Percentiles rank a stretch among this genome's conserved stretches.
phyloP scores from a whole-genome alignment of 2,888 invertebrate species.

The Drosophila atripex region DNA sequence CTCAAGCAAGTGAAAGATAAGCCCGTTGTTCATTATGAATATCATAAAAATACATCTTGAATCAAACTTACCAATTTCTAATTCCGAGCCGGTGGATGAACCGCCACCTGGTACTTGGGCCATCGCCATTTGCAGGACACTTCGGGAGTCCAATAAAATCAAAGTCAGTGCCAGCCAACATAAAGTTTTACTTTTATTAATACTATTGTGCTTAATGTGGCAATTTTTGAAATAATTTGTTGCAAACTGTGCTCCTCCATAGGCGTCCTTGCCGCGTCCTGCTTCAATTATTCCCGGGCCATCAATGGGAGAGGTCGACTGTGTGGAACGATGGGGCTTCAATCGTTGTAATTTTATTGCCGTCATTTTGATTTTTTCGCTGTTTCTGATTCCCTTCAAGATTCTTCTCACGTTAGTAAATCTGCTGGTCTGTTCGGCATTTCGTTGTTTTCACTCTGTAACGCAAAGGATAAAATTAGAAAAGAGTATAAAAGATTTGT shows the following conservation, averaged over 20 bases:
- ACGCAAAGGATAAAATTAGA: conserved; percentile 47
- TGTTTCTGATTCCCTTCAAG: conserved; percentile 18
- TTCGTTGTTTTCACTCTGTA: conserved; percentile 41
- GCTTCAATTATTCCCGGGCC: conserved; percentile 33
- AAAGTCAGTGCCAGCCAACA: conserved; percentile 81
- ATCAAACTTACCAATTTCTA: conserved; percentile 79
- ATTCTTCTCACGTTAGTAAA: conserved; percentile 35
- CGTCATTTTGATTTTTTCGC: conserved; percentile 64
- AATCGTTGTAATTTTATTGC: conserved; percentile 70
- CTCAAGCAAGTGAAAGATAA: too few species aligned
- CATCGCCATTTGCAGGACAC: conserved; percentile 20
- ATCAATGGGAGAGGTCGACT: conserved; percentile 47
- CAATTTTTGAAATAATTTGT: conserved; percentile 81
- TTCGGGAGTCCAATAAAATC: conserved; percentile 72
- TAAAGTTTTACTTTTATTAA: conserved; percentile 82
- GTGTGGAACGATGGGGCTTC: conserved; percentile 52
- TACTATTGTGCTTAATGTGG: conserved; percentile 74
- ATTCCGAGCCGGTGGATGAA: conserved; percentile 33
- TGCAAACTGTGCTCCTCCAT: conserved; percentile 66
- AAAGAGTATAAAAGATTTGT: conserved; percentile 40
- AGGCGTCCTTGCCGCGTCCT: conserved; percentile 1
- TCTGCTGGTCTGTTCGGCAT: conserved; percentile 38
- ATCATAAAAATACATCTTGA: background rate
- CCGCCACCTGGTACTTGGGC: conserved; percentile 36
- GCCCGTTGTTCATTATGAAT: too few species aligned